These are phyloP conservation scores for Typhlichthys subterraneus DNA, from an alignment of 2,797 vertebrate species.

Conservation along the genomic window DNA sequence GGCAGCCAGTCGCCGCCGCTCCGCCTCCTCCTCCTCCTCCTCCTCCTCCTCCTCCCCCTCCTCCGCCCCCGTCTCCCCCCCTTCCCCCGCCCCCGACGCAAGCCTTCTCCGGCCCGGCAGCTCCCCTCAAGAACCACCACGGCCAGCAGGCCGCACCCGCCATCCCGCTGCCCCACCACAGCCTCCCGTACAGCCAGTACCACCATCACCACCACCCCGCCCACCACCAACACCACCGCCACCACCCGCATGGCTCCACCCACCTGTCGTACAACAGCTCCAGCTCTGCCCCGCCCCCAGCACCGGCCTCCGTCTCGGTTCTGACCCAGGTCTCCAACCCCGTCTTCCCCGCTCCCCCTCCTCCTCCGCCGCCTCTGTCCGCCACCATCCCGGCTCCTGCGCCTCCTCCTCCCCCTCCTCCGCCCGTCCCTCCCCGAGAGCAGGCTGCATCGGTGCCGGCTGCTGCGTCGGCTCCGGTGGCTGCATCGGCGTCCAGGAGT, in stretches of 20 bases:
- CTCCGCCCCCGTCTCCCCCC: slow-evolving; percentile 57
- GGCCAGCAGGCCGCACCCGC: slow-evolving; percentile 52
- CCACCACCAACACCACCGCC: slow-evolving; percentile 46
- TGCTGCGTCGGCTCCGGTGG: too few species aligned
- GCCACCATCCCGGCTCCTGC: slow-evolving; percentile 34
- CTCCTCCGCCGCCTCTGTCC: slow-evolving; percentile 13
- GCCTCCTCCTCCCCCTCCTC: slow-evolving; percentile 60
- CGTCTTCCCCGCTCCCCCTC: slow-evolving; percentile 22
- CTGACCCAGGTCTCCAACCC: slow-evolving; percentile 48
- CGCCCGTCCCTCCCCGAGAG: slow-evolving; percentile 68
- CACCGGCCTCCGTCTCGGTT: slow-evolving; percentile 16
- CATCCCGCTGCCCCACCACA: slow-evolving; percentile 38
- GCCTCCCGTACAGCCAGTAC: slow-evolving; percentile 25
- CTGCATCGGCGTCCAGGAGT: slow-evolving; percentile 50
- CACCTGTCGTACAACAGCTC: slow-evolving; percentile 64
- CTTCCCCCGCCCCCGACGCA: not conserved
- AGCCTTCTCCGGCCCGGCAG: slow-evolving; percentile 28
- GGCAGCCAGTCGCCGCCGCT: slow-evolving; percentile 53
- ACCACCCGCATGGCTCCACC: slow-evolving; percentile 23
- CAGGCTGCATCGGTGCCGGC: slow-evolving; percentile 12
- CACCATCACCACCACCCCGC: slow-evolving; percentile 53
- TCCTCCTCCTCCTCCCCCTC: slow-evolving; percentile 67
- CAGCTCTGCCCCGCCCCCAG: slow-evolving; percentile 25
- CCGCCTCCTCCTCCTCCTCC: slow-evolving; percentile 46
- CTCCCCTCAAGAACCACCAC: slow-evolving; percentile 47